Base-by-base conservation (phyloP, 1,140 invertebrate species). In the Argopecten irradians region DNA sequence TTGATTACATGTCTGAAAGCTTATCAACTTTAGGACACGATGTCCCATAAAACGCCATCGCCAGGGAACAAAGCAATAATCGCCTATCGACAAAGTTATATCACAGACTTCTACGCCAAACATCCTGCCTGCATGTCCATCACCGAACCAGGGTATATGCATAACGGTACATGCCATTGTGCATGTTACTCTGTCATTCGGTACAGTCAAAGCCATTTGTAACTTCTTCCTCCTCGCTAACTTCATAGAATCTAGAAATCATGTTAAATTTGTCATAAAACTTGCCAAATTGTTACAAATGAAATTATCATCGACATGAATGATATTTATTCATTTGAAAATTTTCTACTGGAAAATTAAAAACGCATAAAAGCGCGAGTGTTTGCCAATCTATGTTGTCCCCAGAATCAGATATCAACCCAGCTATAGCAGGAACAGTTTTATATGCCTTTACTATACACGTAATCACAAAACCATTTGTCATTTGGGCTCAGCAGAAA, bases 201-300 rank as follows among this genome's bases (percentile, higher is more conserved):
- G 55, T 71, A 28, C 55, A 3, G 0, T 28, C 3, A 8, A 71
- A 71, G 55, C 28, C 55, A 71, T 71, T 28, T n/a, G 55, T 71
- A 71, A 28, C 55, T 71, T 71, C 55, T 71, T 71, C 55, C 5
- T n/a, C 55, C 5, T 71, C 55, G 28, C 22, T 71, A 71, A 71
- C 55, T 8, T 71, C 28, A 71, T 71, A 71, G 55, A 71, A 71
- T 71, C 16, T n/a, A 2, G 55, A 71, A 71, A 71, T 71, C 55
- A 71, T 71, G 55, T 71, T 71, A 71, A 71, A 71, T 71, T 71
- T 71, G 55, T 71, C 55, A 71, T 71, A 71, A 71, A 71, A 71
- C 55, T 71, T 71, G 55, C 55, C 55, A 71, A 71, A 71, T 71
- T n/a, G 55, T 28, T 28, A 71, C 55, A 71, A 71, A 71, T 71